Evolutionary conservation across 2,888 invertebrate genomes (phyloP).

Genomic region (Oxytorus armatus): DNA sequence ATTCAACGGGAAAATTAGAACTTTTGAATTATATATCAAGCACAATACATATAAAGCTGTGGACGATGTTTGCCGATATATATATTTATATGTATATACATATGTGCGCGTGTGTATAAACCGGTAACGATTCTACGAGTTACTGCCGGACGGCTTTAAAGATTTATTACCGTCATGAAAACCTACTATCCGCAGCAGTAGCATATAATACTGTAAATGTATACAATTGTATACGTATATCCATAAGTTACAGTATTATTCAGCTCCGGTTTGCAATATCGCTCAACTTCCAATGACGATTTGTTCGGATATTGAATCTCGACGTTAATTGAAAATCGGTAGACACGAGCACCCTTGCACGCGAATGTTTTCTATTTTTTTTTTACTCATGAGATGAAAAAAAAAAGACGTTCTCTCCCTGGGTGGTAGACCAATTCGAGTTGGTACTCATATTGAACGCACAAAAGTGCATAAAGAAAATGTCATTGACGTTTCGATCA

Average conservation of each 20-base stretch:
- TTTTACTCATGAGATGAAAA: neutral
- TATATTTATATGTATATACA: conserved; percentile 17
- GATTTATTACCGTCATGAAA: conserved; percentile 66
- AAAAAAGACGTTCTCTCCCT: neutral
- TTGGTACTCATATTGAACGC: too few species aligned
- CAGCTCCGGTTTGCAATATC: conserved; percentile 14
- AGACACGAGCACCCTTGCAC: neutral
- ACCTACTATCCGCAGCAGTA: conserved; percentile 48
- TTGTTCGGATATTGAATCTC: conserved; percentile 56
- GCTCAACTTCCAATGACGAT: conserved; percentile 49
- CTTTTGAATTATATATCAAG: conserved; percentile 61
- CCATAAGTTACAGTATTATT: conserved; percentile 38
- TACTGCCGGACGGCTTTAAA: conserved; percentile 57
- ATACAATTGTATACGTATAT: conserved; percentile 37
- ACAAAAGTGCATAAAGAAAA: neutral
- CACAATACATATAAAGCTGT: conserved; percentile 29
- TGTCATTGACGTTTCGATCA: neutral
- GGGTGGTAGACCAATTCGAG: neutral
- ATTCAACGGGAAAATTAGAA: conserved; percentile 64
- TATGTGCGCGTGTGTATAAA: conserved; percentile 21
- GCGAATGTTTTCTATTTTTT: conserved; percentile 22
- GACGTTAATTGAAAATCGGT: conserved; percentile 27
- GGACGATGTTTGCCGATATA: conserved; percentile 31
- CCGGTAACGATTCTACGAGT: conserved; percentile 46
- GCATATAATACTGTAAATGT: conserved; percentile 43